Evolutionary conservation across 2,888 invertebrate species (phyloP), one percentile per base, ranked within the genome.

Genomic region (Sarcophaga subvicina): DNA sequence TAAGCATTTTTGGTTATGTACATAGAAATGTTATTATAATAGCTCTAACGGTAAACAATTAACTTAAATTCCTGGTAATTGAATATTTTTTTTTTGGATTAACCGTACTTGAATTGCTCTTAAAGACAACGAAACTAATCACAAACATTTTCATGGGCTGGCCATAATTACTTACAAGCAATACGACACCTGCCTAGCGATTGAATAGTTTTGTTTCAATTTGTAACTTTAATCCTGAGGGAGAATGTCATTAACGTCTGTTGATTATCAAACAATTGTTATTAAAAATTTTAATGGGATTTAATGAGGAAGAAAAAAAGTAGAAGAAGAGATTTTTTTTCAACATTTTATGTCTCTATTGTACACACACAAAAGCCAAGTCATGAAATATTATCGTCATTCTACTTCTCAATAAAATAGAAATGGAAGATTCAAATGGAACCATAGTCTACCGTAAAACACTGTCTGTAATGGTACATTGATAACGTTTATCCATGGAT

Each of bases 321-420:
- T 54, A 64, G 14, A 54, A 37, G 63, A 80, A 73, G 45, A 25
- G 59, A 87, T 4, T 8, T 14, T 14, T 49, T 14, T 4, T 14
- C 11, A 79, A 72, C 62, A 79, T 66, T 79, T 62, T 76, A 37
- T 66, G 75, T 64, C n/a, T n/a, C n/a, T n/a, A n/a, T 73, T 73
- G 27, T 60, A 60, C 71, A 66, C 69, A 27, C 25, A 81, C 69
- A 77, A 81, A 73, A 77, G 8, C 14, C 27, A 64, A 81, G 71
- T 84, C 81, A 84, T 84, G 87, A 84, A 84, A 79, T 84, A 81
- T 84, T 84, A 87, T 84, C 84, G 79, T 86, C 78, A 79, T 82
- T 84, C 27, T 45, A 59, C 20, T 60, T 22, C 37, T 67, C 60
- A 80, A 78, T 37, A 2, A 10, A 37, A 37, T 37, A 10, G 37